Base-by-base conservation (phyloP, 2,888 invertebrate genomes). In the Leistus spinibarbis region DNA sequence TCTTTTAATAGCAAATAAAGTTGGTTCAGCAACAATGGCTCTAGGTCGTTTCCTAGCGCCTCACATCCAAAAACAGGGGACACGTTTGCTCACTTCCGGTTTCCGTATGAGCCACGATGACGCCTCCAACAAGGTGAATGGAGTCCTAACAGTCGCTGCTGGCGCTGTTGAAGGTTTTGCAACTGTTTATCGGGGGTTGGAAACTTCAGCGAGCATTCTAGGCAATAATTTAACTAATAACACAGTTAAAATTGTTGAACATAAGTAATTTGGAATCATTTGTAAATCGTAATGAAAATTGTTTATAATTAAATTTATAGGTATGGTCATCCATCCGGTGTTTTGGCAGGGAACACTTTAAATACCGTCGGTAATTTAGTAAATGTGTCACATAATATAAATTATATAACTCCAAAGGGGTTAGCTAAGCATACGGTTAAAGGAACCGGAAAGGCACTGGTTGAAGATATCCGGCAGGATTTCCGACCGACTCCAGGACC, bases 131-230 rank as follows among this genome's bases (percentile, higher is more conserved):
- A 89, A 88, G 79, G 84, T 91, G 77, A 89, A 89, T 77, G 88
- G 88, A 23, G 88, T 90, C 2, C 80, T 92, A 69, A 91, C 90
- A 22, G 90, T 93, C 5, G 91, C 92, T 0, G 90, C 91, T 0
- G 91, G 92, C n/a, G 91, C 92, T 17, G 88, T 92, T 0, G 90
- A 90, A 83, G 93, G 93, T 1, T 90, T 92, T 80, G 88, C 89
- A 0, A 92, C 92, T 0, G 89, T 94, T 10, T 93, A 92, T 82
- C 86, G 89, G 79, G 90, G 93, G 1, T 84, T 94, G 54, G 93
- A 94, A 81, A 86, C 88, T 65, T 93, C 93, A 0, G 93, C 93
- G 0, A 87, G 88, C 74, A 89, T 90, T 65, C 83, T 94, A 67
- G 93, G 91, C 7, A 84, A 81, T 53, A 90, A 86, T 81, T 83